These are phyloP conservation scores for Telmatochromis sp. DNA, from an alignment of 2,113 vertebrate genomes.

Conservation along the genomic window DNA sequence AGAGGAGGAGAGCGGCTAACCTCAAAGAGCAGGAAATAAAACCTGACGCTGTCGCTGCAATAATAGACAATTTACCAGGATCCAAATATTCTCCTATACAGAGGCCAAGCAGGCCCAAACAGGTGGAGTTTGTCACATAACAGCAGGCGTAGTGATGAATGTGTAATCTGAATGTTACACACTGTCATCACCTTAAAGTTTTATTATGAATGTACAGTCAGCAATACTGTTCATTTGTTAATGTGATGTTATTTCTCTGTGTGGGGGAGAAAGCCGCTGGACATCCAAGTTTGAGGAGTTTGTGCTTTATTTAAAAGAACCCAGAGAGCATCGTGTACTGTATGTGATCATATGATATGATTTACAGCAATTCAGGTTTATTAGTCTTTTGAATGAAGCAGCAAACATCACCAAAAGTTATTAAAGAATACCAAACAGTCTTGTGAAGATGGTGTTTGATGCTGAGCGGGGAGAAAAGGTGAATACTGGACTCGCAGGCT, in stretches of 20 bases:
- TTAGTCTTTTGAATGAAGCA: neutral
- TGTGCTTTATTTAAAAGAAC: neutral
- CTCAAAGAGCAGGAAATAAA: constrained; percentile 15
- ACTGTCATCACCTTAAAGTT: neutral
- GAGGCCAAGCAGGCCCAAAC: constrained; percentile 25
- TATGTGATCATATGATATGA: neutral
- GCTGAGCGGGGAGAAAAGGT: neutral
- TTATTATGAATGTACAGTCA: neutral
- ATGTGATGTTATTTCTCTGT: neutral
- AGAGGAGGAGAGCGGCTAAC: neutral
- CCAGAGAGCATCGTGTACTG: neutral
- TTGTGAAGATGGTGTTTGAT: neutral
- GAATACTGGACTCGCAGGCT: neutral
- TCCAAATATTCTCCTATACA: neutral
- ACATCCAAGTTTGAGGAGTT: neutral
- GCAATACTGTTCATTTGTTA: neutral
- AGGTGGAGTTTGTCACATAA: constrained; percentile 59
- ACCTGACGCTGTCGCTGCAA: constrained; percentile 26
- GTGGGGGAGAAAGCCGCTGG: neutral
- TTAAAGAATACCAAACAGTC: neutral
- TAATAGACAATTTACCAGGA: constrained; percentile 28
- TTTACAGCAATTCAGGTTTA: neutral
- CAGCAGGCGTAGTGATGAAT: neutral
- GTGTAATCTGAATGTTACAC: neutral
- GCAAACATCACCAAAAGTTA: neutral